These are phyloP conservation scores for Monochamus alternatus DNA, from an alignment of 2,888 invertebrate genomes.

Conservation along the genomic window DNA sequence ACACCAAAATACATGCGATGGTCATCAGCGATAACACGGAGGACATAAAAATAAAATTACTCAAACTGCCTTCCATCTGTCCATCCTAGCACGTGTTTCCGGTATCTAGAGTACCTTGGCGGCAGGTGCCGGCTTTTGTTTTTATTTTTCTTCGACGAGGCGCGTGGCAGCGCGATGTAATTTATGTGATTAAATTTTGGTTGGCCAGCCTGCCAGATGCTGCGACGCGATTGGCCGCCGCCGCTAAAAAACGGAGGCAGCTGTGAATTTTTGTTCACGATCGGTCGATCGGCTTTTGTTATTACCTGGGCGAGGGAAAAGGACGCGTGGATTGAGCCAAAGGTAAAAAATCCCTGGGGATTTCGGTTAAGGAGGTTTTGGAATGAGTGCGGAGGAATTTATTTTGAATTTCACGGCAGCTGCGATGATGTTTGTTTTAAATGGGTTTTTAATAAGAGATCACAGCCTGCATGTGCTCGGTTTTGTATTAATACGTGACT, in stretches of 20 bases:
- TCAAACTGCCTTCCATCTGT: constrained; percentile 53
- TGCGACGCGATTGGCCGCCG: constrained; percentile 25
- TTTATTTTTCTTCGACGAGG: constrained; percentile 57
- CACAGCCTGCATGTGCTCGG: constrained; percentile 16
- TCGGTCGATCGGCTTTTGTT: constrained; percentile 11
- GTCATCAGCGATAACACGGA: constrained; percentile 41
- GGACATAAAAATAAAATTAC: constrained; percentile 46
- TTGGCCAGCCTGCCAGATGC: constrained; percentile 58
- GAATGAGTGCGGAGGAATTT: constrained; percentile 12
- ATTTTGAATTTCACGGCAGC: constrained; percentile 25
- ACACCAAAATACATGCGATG: constrained; percentile 34
- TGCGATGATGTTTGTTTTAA: constrained; percentile 16
- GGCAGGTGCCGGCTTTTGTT: constrained; percentile 59
- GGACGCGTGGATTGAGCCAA: constrained; percentile 26
- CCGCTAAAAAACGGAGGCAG: constrained; percentile 21
- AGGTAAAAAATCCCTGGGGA: constrained; percentile 22
- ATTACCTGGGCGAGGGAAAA: constrained; percentile 18
- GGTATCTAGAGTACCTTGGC: constrained; percentile 52
- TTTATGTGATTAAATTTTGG: constrained; percentile 61
- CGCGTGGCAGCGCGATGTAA: constrained; percentile 62
- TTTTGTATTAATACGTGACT: background rate
- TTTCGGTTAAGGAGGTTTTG: background rate
- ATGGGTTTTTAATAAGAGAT: constrained; percentile 5
- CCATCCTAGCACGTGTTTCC: constrained; percentile 57
- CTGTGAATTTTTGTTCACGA: constrained; percentile 20